These are phyloP conservation scores for Hemicrepidius hirtus DNA, from an alignment of 2,888 invertebrate genomes.

Conservation along the genomic window DNA sequence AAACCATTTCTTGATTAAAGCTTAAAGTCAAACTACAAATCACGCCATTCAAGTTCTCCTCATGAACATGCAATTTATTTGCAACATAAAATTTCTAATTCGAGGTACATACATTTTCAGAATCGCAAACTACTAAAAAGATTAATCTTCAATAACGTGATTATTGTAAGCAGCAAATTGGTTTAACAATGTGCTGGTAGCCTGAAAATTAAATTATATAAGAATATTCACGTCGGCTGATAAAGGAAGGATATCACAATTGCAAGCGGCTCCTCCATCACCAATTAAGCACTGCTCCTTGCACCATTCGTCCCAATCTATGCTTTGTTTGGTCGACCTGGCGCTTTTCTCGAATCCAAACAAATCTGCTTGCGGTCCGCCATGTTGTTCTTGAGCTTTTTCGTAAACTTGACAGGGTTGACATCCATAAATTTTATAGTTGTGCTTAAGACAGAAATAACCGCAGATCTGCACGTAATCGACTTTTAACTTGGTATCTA, in stretches of 20 bases:
- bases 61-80: no score
- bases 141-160: slow-evolving; percentile 22
- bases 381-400: slow-evolving; percentile 19
- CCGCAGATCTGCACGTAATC: slow-evolving; percentile 74
- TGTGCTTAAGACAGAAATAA: slow-evolving; percentile 72
- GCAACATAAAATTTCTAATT: neutral
- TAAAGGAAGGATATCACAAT: slow-evolving; percentile 80
- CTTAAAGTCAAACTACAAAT: neutral
- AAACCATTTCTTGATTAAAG: slow-evolving; percentile 4
- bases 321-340: slow-evolving; percentile 6
- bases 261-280: slow-evolving; percentile 85
- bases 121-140: no score
- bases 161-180: slow-evolving; percentile 1
- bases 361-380: slow-evolving; percentile 15
- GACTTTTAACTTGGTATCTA: slow-evolving; percentile 58
- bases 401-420: slow-evolving; percentile 69
- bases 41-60: neutral
- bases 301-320: slow-evolving; percentile 81
- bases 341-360: slow-evolving; percentile 6
- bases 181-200: no score
- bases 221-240: neutral
- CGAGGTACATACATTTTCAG: slow-evolving; percentile 3
- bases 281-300: slow-evolving; percentile 79
- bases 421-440: slow-evolving; percentile 68
- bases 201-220: slow-evolving; percentile 3